Conservation (phyloP, 2,888 invertebrate genomes). For the Dilophus febrilis region DNA sequence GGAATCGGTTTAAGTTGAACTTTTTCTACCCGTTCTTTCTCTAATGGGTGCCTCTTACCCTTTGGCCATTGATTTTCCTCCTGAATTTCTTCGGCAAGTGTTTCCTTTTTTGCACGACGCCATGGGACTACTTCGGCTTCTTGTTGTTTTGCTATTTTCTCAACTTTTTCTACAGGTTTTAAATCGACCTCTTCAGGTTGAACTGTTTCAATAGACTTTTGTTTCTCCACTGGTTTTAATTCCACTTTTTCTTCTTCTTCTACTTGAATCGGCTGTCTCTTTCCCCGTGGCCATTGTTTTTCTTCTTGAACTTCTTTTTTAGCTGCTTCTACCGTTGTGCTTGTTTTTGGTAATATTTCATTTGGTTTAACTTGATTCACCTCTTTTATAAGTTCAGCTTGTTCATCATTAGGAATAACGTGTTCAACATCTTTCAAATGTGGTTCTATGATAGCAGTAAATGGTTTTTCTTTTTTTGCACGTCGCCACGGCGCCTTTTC, state of each 20-base stretch:
- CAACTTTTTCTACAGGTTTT: constrained; percentile 11
- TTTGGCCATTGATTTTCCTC: constrained; percentile 11
- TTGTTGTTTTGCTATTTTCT: constrained; percentile 11
- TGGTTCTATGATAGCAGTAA: too few relatives aligned
- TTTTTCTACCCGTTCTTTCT: constrained; percentile 13
- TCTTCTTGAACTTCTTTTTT: constrained; percentile 15
- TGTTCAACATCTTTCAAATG: too few relatives aligned
- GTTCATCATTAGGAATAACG: too few relatives aligned
- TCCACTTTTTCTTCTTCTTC: constrained; percentile 18
- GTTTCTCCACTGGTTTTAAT: constrained; percentile 19
- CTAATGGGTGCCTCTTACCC: constrained; percentile 16
- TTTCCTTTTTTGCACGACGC: constrained; percentile 7
- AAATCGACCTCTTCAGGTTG: constrained; percentile 16
- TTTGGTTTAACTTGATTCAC: too few relatives aligned
- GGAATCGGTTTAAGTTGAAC: constrained; percentile 1
- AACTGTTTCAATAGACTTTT: constrained; percentile 13
- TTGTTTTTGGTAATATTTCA: constrained; percentile 7
- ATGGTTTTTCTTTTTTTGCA: constrained; percentile 16
- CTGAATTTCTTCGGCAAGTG: constrained; percentile 14
- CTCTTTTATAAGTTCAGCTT: too few relatives aligned
- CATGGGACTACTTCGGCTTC: constrained; percentile 10
- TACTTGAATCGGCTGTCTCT: constrained; percentile 10
- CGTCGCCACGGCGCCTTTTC: constrained; percentile 11
- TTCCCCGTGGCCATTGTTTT: constrained; percentile 12
- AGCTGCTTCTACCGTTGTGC: constrained; percentile 5